These are phyloP conservation scores for Malurus elegans DNA, from an alignment of 2,113 vertebrate genomes.

Conservation along the genomic window DNA sequence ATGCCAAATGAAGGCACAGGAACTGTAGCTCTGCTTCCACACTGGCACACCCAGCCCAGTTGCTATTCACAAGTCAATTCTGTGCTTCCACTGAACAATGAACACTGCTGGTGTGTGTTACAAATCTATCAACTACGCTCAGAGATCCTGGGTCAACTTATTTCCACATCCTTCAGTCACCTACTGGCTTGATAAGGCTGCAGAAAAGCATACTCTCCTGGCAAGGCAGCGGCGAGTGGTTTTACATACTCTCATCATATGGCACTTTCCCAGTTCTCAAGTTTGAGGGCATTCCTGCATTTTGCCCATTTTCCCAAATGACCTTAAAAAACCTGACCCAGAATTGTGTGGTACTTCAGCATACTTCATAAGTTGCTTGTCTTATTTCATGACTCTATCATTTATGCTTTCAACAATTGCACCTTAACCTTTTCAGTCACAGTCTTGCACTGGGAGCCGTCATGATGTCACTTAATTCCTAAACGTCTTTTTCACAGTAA, in stretches of 20 bases:
- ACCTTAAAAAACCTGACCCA: background rate
- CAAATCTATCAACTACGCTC: background rate
- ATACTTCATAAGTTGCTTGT: background rate
- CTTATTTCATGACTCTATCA: background rate
- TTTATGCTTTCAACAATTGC: background rate
- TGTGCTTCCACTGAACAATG: background rate
- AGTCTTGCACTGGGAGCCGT: background rate
- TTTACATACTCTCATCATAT: background rate
- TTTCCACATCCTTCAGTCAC: background rate
- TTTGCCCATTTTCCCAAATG: background rate
- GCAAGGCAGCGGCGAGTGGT: background rate
- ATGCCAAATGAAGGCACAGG: background rate
- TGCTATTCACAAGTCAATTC: background rate
- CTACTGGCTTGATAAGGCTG: background rate
- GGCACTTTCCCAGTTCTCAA: background rate
- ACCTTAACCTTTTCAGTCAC: background rate
- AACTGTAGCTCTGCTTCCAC: background rate
- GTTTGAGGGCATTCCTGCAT: background rate
- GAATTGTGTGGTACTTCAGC: background rate
- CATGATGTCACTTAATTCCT: background rate
- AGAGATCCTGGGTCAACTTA: background rate
- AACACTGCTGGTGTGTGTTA: too few relatives aligned
- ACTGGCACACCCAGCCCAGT: background rate
- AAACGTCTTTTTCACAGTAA: background rate
- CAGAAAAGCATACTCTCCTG: background rate